Evolutionary conservation across 1,140 invertebrate genomes (phyloP).

Genomic region (Drosophila virilis): DNA sequence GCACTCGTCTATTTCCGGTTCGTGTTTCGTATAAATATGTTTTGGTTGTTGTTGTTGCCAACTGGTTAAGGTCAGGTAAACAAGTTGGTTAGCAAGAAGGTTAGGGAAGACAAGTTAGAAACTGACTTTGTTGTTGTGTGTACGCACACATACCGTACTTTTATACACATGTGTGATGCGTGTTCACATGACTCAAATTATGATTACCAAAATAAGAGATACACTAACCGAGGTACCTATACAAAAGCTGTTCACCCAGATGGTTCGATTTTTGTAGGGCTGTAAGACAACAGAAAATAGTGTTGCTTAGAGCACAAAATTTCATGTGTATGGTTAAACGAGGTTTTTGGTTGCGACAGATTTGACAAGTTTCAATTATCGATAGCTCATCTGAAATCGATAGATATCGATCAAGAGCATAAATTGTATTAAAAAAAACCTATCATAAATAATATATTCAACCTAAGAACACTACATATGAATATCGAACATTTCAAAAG

Average conservation of each 20-base stretch:
- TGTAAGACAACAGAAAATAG: no score
- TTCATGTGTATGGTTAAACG: no score
- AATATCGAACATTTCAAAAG: no score
- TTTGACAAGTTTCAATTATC: no score
- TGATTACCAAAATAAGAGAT: conserved; percentile 45
- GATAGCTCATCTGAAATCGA: no score
- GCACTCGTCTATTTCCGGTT: conserved; percentile 28
- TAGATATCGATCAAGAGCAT: no score
- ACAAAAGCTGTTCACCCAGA: neutral
- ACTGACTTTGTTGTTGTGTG: neutral
- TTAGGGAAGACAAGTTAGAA: neutral
- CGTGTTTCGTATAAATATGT: conserved; percentile 3
- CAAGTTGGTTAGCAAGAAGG: conserved; percentile 18
- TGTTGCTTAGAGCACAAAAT: no score
- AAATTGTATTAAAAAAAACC: no score
- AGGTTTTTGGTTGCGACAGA: no score
- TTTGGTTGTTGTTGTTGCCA: conserved; percentile 38
- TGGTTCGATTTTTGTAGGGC: no score
- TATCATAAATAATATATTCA: no score
- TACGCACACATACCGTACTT: neutral
- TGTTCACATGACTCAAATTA: conserved; percentile 59
- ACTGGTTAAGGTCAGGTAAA: conserved; percentile 70
- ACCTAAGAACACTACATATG: no score
- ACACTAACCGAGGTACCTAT: conserved; percentile 31
- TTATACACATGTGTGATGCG: conserved; percentile 43